Evolutionary conservation across 1,140 invertebrate genomes (phyloP).

Genomic region (Glossosoma conforme): DNA sequence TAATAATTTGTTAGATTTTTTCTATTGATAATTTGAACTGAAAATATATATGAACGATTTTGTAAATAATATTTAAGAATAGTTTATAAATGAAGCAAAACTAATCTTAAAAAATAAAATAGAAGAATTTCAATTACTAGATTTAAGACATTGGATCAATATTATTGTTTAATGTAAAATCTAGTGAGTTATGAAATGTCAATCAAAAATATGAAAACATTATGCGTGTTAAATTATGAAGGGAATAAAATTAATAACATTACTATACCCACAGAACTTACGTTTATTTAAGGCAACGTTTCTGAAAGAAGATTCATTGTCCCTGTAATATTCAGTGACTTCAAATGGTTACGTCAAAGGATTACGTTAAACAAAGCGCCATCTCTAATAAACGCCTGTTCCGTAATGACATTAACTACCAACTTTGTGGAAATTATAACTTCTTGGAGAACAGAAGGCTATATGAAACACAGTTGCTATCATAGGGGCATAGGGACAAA

Average conservation of each 20-base stretch:
- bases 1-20: no score
- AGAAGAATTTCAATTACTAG: no score
- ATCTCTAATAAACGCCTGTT: conserved; percentile 23
- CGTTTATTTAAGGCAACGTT: conserved; percentile 7
- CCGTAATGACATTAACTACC: conserved; percentile 24
- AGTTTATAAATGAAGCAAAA: no score
- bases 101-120: no score
- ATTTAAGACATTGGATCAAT: no score
- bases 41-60: no score
- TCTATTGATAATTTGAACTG: no score
- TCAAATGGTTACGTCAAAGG: conserved; percentile 22
- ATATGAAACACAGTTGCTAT: neutral
- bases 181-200: neutral
- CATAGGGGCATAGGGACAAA: neutral
- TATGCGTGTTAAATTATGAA: no score
- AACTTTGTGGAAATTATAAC: conserved; percentile 23
- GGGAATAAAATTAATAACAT: no score
- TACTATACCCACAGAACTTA: no score
- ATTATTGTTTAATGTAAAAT: neutral
- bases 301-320: neutral
- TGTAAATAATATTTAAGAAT: no score
- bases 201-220: no score
- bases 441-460: conserved; percentile 14
- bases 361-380: conserved; percentile 25
- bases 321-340: conserved; percentile 17